Evolutionary conservation across 1,140 invertebrate species (phyloP), one percentile per base, ranked within the genome.

Genomic region (Neodiprion fabricii): DNA sequence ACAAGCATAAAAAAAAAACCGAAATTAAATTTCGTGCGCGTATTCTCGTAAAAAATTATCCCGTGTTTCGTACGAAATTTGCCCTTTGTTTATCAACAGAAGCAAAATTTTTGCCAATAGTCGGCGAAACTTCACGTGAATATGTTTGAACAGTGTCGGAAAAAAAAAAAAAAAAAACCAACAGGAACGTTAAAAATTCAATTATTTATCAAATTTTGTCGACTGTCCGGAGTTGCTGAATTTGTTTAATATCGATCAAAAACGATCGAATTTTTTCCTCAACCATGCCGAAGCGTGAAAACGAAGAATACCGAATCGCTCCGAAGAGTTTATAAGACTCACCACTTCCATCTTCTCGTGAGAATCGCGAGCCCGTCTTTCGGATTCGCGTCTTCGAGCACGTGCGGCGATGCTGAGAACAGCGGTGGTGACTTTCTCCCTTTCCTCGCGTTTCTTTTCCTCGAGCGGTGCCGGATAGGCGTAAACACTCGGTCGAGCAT

Each of bases 371-470:
- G 89, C 89, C 53, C 90, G 90, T 70, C 90, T 85, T 70, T 92
- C 91, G 7, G 90, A 90, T 77, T 96, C 94, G 28, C 95, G 92
- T 75, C 96, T 93, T 76, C 95, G 92, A 79, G 96, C 94, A 77
- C 96, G 93, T 1, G 97, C 97, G 0, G 98, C 98, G 79, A 99
- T 99, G 83, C 97, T 99, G 21, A 99, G 90, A 4, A 99, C 96
- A 9, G 98, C 98, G 17, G 98, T 99, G 49, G 98, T 97, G 11
- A 98, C 96, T 81, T 97, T 96, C 83, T 99, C 97, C 9, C 96
- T 92, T 86, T 99, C 97, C 83, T 99, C 97, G 67, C 97, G 95
- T 88, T 99, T 99, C 89, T 99, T 99, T 83, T 99, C 98, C 90
- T 99, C 98, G 23, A 99, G 88, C 0, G 97, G 94, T 21, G 98